phyloP scores from a whole-genome alignment of 2,113 vertebrate species.

The Microcebus tavaratra region DNA sequence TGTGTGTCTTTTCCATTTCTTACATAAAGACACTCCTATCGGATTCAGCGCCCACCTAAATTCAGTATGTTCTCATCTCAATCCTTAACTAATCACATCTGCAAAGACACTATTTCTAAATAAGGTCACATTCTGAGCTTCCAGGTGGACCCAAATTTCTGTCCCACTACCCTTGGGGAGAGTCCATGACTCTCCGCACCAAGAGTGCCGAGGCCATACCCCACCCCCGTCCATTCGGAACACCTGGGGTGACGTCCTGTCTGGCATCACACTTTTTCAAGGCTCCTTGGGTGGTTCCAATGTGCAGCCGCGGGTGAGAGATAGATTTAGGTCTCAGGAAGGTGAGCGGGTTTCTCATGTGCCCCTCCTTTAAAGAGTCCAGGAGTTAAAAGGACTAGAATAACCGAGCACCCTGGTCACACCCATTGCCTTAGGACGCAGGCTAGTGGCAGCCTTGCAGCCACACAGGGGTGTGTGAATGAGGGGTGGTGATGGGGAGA shows the following conservation, averaged over 20 bases:
- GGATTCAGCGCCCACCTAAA: neutral
- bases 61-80: neutral
- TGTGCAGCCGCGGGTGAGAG: fast-evolving
- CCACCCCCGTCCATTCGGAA: neutral
- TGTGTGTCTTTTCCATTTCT: neutral
- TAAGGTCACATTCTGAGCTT: neutral
- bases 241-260: neutral
- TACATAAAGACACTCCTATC: neutral
- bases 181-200: fast-evolving
- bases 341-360: fast-evolving
- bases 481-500: neutral
- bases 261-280: too few species aligned
- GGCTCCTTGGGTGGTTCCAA: neutral
- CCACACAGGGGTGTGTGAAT: neutral
- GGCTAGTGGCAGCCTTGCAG: neutral
- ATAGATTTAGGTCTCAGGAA: neutral
- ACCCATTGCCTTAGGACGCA: fast-evolving
- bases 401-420: too few species aligned
- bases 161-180: neutral
- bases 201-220: fast-evolving
- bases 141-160: neutral
- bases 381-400: neutral
- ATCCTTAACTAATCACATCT: neutral
- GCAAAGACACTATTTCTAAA: neutral
- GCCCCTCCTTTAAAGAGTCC: neutral